Conservation (phyloP, 1,140 invertebrate genomes). For the Hirudo medicinalis region DNA sequence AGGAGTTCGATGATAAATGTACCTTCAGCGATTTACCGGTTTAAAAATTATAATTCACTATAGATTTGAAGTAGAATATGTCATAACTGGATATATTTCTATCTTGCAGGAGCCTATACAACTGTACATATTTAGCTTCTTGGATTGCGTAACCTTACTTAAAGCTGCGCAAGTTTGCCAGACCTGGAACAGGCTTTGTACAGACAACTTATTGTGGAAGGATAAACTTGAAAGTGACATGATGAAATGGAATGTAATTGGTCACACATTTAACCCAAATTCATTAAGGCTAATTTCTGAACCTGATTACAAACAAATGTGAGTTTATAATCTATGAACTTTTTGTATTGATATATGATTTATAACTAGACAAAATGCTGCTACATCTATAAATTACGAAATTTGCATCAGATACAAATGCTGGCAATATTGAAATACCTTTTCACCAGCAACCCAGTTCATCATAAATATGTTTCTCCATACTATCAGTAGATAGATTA, state of each 20-base stretch:
- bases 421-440: background rate
- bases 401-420: background rate
- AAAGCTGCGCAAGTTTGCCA: conserved; percentile 1
- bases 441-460: background rate
- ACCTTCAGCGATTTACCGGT: too few relatives aligned
- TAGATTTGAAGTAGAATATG: too few relatives aligned
- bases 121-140: background rate
- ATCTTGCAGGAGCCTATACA: conserved; percentile 8
- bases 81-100: too few relatives aligned
- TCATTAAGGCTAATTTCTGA: background rate
- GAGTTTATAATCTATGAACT: background rate
- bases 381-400: background rate
- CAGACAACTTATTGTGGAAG: conserved; percentile 11
- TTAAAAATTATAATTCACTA: too few relatives aligned
- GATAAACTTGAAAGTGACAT: background rate
- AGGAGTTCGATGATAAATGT: too few relatives aligned
- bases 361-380: background rate
- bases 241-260: conserved; percentile 10
- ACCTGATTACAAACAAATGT: conserved; percentile 15
- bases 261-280: conserved; percentile 8
- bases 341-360: background rate
- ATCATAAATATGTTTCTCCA: background rate
- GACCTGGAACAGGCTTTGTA: conserved; percentile 1
- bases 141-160: background rate
- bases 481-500: too few relatives aligned